Evolutionary conservation across 1,140 invertebrate genomes (phyloP), one percentile per base, ranked within the genome.

Genomic region (Carposina sasakii): DNA sequence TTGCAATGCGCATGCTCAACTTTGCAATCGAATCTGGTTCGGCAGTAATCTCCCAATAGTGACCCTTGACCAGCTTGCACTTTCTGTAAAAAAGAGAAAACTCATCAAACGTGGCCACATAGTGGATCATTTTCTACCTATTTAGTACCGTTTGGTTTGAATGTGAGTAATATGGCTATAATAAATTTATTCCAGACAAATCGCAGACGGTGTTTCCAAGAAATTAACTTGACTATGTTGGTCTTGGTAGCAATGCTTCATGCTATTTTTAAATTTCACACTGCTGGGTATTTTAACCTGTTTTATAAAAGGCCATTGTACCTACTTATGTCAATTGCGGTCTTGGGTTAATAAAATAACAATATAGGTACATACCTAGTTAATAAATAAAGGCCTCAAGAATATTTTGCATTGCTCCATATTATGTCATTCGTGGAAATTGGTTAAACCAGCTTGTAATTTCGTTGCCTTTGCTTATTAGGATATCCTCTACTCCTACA

Each of bases 1-100:
- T 86, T 67, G 68, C 91, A 92, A 19, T 86, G 87, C 37, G 89
- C 87, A 48, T 88, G 84, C 20, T 68, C 50, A 21, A 67, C 87
- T 28, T 72, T 74, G 73, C 90, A 91, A 28, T 91, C 89, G 56
- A 76, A 72, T 56, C 88, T 87, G 13, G 75, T 78, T 5, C 57
- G 63, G 53, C 79, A 83, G 17, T 44, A 57, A 12, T 56, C 52
- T 8, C 76, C 76, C 21, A 76, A 39, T 34, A 67, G 52, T n/a
- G n/a, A n/a, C n/a, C 40, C 61, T 36, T 19, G 41, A n/a, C 52
- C 57, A 28, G 50, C 59, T 59, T 61, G 52, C 31, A 54, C 42
- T 48, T 66, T 63, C 77, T 82, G 71, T 10, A 69, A 66, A 52
- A 41, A 46, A 62, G 57, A 46, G 19, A 20, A 46, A 49, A 17